phyloP scores from a whole-genome alignment of 2,888 invertebrate genomes.

The Lumbricus terrestris region DNA sequence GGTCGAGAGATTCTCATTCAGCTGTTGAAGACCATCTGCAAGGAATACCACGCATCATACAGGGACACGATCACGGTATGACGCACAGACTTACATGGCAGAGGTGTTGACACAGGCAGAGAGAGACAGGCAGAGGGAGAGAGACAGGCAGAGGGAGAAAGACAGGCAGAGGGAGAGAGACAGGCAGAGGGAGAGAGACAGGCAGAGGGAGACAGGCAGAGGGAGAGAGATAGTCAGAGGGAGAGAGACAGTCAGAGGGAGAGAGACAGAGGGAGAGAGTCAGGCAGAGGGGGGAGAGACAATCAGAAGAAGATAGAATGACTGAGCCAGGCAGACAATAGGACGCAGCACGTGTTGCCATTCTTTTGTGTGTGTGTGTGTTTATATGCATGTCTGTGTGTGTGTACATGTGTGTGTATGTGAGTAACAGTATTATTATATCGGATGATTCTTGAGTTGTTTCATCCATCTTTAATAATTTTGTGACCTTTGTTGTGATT shows the following conservation, averaged over 20 bases:
- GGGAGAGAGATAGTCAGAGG: not conserved
- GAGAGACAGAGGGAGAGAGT: not conserved
- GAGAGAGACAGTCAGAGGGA: not conserved
- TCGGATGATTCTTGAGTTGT: not conserved
- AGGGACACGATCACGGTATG: not conserved
- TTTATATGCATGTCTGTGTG: too few species aligned
- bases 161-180: not conserved
- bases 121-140: not conserved
- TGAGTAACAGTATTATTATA: too few species aligned
- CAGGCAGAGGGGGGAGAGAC: too few species aligned
- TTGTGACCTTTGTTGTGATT: not conserved
- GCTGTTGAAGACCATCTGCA: slow-evolving; percentile 48
- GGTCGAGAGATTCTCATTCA: slow-evolving; percentile 55
- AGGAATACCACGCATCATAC: not conserved
- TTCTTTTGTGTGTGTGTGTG: not conserved
- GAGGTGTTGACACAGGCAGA: too few species aligned
- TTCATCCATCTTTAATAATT: too few species aligned
- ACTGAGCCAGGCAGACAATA: too few species aligned
- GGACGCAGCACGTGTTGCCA: not conserved
- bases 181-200: not conserved
- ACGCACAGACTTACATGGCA: too few species aligned
- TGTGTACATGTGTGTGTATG: too few species aligned
- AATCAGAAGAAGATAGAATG: too few species aligned
- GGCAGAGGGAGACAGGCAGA: not conserved
- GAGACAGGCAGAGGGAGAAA: not conserved